A percentile compares a stretch with the other conserved stretches of the same genome.
phyloP scores from a whole-genome alignment of 1,140 invertebrate species.

The Drosophila eugracilis region DNA sequence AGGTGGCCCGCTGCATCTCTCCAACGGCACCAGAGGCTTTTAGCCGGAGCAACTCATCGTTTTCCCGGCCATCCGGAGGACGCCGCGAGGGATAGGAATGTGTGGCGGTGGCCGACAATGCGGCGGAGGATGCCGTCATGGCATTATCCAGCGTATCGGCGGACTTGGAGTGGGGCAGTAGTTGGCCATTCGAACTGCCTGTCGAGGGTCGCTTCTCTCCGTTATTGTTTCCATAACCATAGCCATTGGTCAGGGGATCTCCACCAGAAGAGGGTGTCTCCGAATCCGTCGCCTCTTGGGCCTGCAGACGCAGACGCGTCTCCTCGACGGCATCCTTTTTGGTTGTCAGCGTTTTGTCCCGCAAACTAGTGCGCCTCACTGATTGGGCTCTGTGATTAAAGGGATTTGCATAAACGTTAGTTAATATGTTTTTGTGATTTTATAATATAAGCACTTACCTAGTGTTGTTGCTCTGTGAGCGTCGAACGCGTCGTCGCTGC shows the following conservation, averaged over 20 bases:
- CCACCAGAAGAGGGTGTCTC: conserved; percentile 18
- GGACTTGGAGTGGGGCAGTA: conserved; percentile 71
- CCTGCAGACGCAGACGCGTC: conserved; percentile 89
- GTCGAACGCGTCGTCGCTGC: conserved; percentile 87
- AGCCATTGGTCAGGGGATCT: conserved; percentile 60
- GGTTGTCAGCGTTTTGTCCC: conserved; percentile 97
- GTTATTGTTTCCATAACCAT: conserved; percentile 56
- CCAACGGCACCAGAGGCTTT: conserved; percentile 44
- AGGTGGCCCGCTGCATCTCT: conserved; percentile 70
- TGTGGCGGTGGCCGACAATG: conserved; percentile 76
- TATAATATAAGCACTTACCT: conserved; percentile 75
- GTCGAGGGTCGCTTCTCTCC: conserved; percentile 69
- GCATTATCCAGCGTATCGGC: conserved; percentile 68
- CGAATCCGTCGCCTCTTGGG: conserved; percentile 86
- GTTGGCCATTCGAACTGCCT: conserved; percentile 58
- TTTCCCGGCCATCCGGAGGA: conserved; percentile 92
- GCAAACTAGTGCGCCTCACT: conserved; percentile 95
- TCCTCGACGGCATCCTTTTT: conserved; percentile 98
- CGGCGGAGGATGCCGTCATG: conserved; percentile 70
- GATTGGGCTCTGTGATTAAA: conserved; percentile 90
- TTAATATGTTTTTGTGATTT: background rate
- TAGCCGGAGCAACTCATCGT: conserved; percentile 85
- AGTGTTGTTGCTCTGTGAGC: conserved; percentile 88
- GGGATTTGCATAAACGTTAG: background rate
- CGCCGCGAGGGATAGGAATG: conserved; percentile 77